Percentiles rank a stretch among this genome's conserved stretches.
These are phyloP conservation scores for Pseudois nayaur DNA, from an alignment of 2,113 vertebrate species.

Conservation along the genomic window DNA sequence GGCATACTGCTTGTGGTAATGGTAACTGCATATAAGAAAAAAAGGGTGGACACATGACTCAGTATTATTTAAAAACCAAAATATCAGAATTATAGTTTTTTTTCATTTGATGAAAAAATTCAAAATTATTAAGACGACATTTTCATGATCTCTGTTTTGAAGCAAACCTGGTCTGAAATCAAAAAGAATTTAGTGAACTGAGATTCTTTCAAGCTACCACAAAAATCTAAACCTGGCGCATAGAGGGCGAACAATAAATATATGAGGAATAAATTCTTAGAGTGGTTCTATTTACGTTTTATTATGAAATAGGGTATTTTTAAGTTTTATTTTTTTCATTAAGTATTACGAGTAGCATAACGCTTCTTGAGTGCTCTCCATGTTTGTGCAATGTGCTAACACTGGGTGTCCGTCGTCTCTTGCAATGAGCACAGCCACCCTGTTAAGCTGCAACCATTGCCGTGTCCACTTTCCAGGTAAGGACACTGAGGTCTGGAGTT, in stretches of 20 bases:
- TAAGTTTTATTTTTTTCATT: not conserved
- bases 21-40: not conserved
- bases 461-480: not conserved
- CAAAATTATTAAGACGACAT: not conserved
- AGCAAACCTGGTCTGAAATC: not conserved
- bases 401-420: accelerated
- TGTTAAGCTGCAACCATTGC: not conserved
- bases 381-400: not conserved
- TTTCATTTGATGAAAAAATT: not conserved
- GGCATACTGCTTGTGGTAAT: not conserved
- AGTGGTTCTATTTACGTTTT: not conserved
- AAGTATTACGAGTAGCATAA: not conserved
- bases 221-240: not conserved
- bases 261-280: not conserved
- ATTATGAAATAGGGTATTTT: not conserved
- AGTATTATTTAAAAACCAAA: not conserved
- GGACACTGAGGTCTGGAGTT: not conserved
- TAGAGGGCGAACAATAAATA: not conserved
- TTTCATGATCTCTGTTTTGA: not conserved
- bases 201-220: not conserved
- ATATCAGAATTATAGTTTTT: not conserved
- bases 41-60: not conserved
- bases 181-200: not conserved
- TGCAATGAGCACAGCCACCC: not conserved
- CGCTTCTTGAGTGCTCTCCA: too few relatives aligned